Percentiles rank a stretch among this genome's conserved stretches.
Evolutionary conservation across 1,140 invertebrate genomes (phyloP).

Genomic region (Copidosoma floridanum): DNA sequence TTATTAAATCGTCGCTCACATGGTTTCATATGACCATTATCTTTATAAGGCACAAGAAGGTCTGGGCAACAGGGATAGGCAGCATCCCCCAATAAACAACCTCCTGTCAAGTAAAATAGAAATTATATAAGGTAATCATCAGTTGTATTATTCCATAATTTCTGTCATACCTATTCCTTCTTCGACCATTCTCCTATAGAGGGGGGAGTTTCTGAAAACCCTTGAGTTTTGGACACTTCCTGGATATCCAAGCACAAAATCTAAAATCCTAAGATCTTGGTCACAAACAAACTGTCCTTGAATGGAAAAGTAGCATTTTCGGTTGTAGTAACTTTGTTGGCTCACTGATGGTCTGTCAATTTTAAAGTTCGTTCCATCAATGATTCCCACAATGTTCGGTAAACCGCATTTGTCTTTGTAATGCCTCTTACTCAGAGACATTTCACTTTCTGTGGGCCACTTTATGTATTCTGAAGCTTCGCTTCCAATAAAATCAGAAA

Average conservation of each 20-base stretch:
- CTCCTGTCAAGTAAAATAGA: too few species aligned
- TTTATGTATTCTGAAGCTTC: conserved; percentile 30
- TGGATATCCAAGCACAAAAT: conserved; percentile 34
- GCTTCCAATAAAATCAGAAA: conserved; percentile 34
- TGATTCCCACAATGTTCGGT: conserved; percentile 33
- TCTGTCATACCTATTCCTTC: conserved; percentile 1
- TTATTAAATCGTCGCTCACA: conserved; percentile 27
- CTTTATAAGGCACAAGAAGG: conserved; percentile 32
- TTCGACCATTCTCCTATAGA: conserved; percentile 2
- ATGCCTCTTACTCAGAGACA: conserved; percentile 28
- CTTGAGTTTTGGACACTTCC: conserved; percentile 33
- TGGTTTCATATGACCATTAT: conserved; percentile 29
- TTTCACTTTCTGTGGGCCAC: conserved; percentile 35
- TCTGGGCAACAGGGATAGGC: conserved; percentile 27
- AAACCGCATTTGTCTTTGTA: conserved; percentile 31
- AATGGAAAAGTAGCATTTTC: conserved; percentile 35
- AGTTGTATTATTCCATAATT: too few species aligned
- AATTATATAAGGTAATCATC: too few species aligned
- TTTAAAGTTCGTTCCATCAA: conserved; percentile 37
- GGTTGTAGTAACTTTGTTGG: too few species aligned
- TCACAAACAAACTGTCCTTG: conserved; percentile 35
- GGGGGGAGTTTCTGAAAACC: conserved; percentile 28
- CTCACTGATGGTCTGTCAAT: conserved; percentile 32
- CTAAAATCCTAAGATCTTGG: conserved; percentile 21
- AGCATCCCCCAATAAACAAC: conserved; percentile 29